phyloP scores from a whole-genome alignment of 2,113 vertebrate genomes.

The Engraulis encrasicolus region DNA sequence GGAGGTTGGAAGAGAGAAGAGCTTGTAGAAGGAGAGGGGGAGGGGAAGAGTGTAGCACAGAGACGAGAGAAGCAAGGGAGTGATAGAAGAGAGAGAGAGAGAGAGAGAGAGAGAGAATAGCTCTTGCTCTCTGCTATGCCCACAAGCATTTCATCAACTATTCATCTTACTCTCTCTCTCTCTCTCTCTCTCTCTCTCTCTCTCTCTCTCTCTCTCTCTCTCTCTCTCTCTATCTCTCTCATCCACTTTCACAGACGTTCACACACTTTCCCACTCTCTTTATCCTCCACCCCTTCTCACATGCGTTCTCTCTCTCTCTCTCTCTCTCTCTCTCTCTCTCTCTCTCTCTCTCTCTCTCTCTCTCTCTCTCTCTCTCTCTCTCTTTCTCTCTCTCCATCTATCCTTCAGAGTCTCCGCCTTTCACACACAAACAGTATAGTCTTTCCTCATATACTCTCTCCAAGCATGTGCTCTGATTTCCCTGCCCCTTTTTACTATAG shows the following conservation, averaged over 20 bases:
- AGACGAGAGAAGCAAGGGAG: conserved; percentile 15
- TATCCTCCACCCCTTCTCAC: conserved; percentile 46
- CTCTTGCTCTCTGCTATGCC: conserved; percentile 69
- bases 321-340: not conserved
- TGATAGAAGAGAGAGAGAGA: conserved; percentile 36
- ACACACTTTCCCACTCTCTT: too few relatives aligned
- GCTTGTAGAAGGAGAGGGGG: conserved; percentile 18
- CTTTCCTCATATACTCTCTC: not conserved
- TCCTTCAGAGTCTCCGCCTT: not conserved
- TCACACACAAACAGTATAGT: too few relatives aligned
- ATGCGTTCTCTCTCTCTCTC: not conserved
- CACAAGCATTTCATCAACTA: conserved; percentile 76
- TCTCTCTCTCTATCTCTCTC: not conserved
- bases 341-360: not conserved
- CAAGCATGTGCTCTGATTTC: too few relatives aligned
- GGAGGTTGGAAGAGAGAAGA: not conserved
- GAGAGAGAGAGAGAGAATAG: conserved; percentile 62
- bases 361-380: conserved; percentile 38
- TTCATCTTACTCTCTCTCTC: conserved; percentile 68
- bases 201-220: conserved; percentile 40
- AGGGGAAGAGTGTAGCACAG: conserved; percentile 17
- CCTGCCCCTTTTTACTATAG: too few relatives aligned
- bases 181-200: not conserved
- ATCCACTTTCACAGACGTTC: not conserved
- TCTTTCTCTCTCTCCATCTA: too few relatives aligned